Conservation (phyloP, 1,140 invertebrate species). For the Chymomyza costata region DNA sequence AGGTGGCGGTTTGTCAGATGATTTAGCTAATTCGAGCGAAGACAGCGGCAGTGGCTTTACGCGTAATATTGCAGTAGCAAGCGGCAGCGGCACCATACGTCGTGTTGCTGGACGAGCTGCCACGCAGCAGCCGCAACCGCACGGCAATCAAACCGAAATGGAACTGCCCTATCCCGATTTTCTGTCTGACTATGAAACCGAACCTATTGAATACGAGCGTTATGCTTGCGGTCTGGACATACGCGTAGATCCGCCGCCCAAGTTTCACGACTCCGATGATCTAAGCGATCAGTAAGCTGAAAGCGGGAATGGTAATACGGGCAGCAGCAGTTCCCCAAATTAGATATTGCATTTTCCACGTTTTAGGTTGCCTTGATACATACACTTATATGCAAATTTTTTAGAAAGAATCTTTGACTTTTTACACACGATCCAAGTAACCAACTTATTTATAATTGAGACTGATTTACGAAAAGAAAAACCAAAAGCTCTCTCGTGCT, state of each 20-base stretch:
- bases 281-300: conserved; percentile 57
- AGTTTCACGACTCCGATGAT: conserved; percentile 70
- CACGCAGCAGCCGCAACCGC: neutral
- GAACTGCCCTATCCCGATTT: conserved; percentile 72
- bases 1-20: conserved; percentile 64
- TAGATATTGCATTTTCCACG: conserved; percentile 49
- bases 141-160: conserved; percentile 14
- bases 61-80: conserved; percentile 10
- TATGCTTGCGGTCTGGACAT: conserved; percentile 68
- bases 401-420: conserved; percentile 56
- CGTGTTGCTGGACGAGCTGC: conserved; percentile 23
- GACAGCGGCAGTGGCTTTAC: conserved; percentile 57
- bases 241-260: conserved; percentile 71
- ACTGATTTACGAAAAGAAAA: conserved; percentile 63
- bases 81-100: conserved; percentile 51
- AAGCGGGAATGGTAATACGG: conserved; percentile 12
- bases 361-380: conserved; percentile 59
- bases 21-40: conserved; percentile 70
- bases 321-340: conserved; percentile 8
- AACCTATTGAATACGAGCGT: conserved; percentile 70
- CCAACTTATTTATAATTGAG: conserved; percentile 72
- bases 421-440: conserved; percentile 63
- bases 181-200: conserved; percentile 68
- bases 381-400: conserved; percentile 24
- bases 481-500: conserved; percentile 12